phyloP scores from a whole-genome alignment of 2,888 invertebrate genomes.

The Gryllus longicercus region DNA sequence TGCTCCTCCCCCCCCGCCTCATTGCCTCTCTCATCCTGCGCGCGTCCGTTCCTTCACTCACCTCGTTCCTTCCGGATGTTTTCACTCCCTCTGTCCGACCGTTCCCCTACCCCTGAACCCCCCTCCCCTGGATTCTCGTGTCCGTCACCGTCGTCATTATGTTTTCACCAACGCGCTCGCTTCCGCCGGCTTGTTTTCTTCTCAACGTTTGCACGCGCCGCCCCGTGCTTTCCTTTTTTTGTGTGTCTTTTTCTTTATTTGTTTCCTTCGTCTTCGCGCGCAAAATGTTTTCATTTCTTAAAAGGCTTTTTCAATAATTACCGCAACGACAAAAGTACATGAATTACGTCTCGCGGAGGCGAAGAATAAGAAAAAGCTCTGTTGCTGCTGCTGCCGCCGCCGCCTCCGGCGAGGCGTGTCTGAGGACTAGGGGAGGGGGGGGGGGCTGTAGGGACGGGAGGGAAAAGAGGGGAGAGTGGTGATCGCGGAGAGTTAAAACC shows the following conservation, averaged over 20 bases:
- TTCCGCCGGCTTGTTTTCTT: too few species aligned
- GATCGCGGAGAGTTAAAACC: too few species aligned
- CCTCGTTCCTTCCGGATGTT: background rate
- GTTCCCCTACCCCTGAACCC: too few species aligned
- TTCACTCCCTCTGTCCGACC: too few species aligned
- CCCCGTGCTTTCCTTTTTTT: background rate
- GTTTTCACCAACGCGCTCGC: too few species aligned
- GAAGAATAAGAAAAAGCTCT: background rate
- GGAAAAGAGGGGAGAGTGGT: too few species aligned
- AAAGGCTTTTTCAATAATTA: slow-evolving; percentile 37
- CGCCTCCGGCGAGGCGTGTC: too few species aligned
- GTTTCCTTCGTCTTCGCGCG: background rate
- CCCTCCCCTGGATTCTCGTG: too few species aligned
- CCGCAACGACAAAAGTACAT: slow-evolving; percentile 44
- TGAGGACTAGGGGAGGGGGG: too few species aligned
- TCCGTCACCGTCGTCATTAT: too few species aligned
- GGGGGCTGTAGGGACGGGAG: too few species aligned
- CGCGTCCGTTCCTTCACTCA: background rate
- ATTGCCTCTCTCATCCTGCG: background rate
- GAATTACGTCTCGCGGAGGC: slow-evolving; percentile 39
- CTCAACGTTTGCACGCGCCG: background rate
- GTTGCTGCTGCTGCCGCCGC: background rate
- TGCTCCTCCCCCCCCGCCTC: background rate
- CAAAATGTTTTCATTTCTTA: slow-evolving; percentile 36
- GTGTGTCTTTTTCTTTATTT: slow-evolving; percentile 20